Evolutionary conservation across 2,888 invertebrate genomes (phyloP).

Genomic region (Ceraclea dissimilis): DNA sequence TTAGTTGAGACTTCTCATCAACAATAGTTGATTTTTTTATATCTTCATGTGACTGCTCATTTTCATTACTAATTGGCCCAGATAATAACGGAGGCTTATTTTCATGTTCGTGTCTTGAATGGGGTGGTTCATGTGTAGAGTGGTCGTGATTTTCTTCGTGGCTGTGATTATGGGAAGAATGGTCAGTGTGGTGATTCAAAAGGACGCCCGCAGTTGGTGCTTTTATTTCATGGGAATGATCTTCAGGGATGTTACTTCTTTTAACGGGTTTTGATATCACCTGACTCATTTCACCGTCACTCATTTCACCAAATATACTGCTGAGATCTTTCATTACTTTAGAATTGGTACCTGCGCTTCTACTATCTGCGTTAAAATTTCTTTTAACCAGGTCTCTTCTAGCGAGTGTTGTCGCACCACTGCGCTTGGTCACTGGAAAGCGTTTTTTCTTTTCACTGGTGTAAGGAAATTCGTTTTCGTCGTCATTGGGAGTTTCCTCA

Average conservation of each 20-base stretch:
- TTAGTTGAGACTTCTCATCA: slow-evolving; percentile 34
- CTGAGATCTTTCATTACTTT: slow-evolving; percentile 62
- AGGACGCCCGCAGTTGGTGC: slow-evolving; percentile 36
- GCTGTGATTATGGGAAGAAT: slow-evolving; percentile 28
- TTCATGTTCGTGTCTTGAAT: slow-evolving; percentile 25
- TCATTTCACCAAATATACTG: slow-evolving; percentile 53
- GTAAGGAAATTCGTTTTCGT: slow-evolving; percentile 37
- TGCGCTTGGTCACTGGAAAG: slow-evolving; percentile 61
- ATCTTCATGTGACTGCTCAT: slow-evolving; percentile 34
- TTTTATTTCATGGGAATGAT: slow-evolving; percentile 36
- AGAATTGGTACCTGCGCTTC: slow-evolving; percentile 55
- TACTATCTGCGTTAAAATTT: slow-evolving; percentile 29
- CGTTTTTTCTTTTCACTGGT: slow-evolving; percentile 46
- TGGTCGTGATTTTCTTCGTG: slow-evolving; percentile 29
- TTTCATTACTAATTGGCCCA: slow-evolving; percentile 22
- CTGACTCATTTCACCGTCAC: slow-evolving; percentile 28
- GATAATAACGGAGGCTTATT: slow-evolving; percentile 21
- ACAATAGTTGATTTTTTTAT: slow-evolving; percentile 31
- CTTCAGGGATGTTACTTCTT: slow-evolving; percentile 38
- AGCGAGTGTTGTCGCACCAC: slow-evolving; percentile 33
- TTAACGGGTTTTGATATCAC: slow-evolving; percentile 49
- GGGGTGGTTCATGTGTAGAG: slow-evolving; percentile 29
- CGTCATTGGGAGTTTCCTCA: slow-evolving; percentile 29
- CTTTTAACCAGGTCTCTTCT: slow-evolving; percentile 28
- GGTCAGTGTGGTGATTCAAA: slow-evolving; percentile 24